Evolutionary conservation across 2,797 vertebrate species (phyloP).

Genomic region (Lepilemur septentrionalis): DNA sequence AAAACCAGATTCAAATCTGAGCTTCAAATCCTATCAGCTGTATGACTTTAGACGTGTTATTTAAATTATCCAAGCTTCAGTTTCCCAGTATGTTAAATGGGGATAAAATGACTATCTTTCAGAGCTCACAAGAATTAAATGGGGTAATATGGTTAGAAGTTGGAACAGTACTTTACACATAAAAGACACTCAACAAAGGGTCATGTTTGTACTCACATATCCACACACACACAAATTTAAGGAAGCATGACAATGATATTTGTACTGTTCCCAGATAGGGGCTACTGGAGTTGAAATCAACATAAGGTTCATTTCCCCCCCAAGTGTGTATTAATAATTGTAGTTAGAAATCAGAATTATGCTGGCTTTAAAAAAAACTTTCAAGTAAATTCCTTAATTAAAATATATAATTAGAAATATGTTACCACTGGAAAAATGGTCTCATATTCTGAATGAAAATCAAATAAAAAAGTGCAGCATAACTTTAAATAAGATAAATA

Average conservation of each 20-base stretch:
- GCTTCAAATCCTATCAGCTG: neutral
- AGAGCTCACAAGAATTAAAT: neutral
- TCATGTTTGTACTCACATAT: neutral
- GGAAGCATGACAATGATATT: neutral
- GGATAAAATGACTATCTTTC: neutral
- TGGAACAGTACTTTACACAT: neutral
- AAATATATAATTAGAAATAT: neutral
- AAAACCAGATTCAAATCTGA: neutral
- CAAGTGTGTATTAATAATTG: neutral
- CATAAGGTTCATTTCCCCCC: neutral
- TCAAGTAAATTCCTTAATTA: neutral
- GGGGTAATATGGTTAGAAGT: neutral
- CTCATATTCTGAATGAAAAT: neutral
- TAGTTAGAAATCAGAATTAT: neutral
- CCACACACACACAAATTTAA: neutral
- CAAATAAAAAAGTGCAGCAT: neutral
- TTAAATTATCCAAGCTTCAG: neutral
- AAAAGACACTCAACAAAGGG: neutral
- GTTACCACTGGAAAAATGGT: neutral
- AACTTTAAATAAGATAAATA: neutral
- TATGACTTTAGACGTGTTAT: neutral
- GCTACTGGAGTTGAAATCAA: neutral
- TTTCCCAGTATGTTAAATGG: neutral
- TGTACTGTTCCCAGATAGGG: neutral
- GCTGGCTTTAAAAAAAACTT: neutral